These are phyloP conservation scores for Drepanosiphum platanoidis DNA, from an alignment of 2,888 invertebrate species.

Conservation along the genomic window DNA sequence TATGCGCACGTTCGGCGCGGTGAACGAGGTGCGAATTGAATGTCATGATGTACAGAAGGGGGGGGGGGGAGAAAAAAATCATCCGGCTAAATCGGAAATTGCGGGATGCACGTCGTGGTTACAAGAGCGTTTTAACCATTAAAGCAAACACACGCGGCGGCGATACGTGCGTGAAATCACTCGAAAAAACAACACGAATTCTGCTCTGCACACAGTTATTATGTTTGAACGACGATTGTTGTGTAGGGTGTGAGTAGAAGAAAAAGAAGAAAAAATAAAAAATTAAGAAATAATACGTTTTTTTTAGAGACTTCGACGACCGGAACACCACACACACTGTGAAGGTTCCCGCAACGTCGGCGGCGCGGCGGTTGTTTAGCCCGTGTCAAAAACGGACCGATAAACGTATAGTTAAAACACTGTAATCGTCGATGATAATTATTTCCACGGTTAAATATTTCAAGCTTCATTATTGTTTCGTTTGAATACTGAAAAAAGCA, in stretches of 20 bases:
- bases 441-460: constrained; percentile 30
- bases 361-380: neutral
- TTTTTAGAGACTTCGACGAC: constrained; percentile 37
- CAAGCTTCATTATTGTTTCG: constrained; percentile 29
- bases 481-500: neutral
- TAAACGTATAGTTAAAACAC: neutral
- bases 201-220: neutral
- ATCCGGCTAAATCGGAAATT: constrained; percentile 52
- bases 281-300: neutral
- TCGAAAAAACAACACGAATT: constrained; percentile 9
- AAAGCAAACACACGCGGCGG: neutral
- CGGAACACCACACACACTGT: too few relatives aligned
- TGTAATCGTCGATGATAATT: constrained; percentile 9
- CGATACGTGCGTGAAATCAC: constrained; percentile 54
- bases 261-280: neutral
- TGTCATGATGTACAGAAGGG: neutral
- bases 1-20: neutral
- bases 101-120: neutral
- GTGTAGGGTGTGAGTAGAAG: neutral
- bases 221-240: neutral
- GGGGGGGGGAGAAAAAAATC: neutral
- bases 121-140: constrained; percentile 14
- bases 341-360: neutral
- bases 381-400: neutral
- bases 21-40: constrained; percentile 2